Evolutionary conservation across 1,140 invertebrate species (phyloP).

Genomic region (Drosophila rhopaloa): DNA sequence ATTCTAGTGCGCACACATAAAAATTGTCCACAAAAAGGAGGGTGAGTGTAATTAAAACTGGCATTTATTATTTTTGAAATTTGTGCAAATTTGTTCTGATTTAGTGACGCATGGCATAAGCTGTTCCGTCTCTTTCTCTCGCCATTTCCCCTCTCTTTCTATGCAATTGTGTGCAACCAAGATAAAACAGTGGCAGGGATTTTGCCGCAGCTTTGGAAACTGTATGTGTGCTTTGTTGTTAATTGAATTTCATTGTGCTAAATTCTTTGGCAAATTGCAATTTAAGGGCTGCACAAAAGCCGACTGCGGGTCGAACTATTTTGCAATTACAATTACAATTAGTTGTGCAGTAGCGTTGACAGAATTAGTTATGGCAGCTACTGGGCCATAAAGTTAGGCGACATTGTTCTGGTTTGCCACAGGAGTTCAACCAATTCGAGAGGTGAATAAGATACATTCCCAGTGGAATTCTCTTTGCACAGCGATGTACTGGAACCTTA

Average conservation of each 20-base stretch:
- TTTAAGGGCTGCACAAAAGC: conserved; percentile 37
- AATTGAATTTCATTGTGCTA: conserved; percentile 64
- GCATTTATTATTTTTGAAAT: conserved; percentile 41
- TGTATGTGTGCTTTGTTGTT: conserved; percentile 36
- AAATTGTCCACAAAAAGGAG: too few relatives aligned
- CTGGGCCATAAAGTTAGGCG: conserved; percentile 15
- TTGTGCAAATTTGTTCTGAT: conserved; percentile 43
- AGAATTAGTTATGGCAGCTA: conserved; percentile 30
- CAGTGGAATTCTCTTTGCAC: background rate
- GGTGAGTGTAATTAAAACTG: conserved; percentile 43
- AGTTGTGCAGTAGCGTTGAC: conserved; percentile 34
- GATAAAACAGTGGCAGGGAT: conserved; percentile 4
- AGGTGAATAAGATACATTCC: conserved; percentile 17
- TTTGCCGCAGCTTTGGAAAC: conserved; percentile 10
- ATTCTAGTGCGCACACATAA: background rate
- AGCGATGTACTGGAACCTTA: background rate
- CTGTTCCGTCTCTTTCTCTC: background rate
- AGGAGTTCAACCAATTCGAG: conserved; percentile 2
- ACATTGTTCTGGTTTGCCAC: conserved; percentile 14
- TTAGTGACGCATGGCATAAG: conserved; percentile 34
- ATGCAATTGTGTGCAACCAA: background rate
- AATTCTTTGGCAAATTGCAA: conserved; percentile 73
- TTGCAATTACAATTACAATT: conserved; percentile 67
- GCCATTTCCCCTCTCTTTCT: background rate
- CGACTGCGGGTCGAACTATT: conserved; percentile 42